Evolutionary conservation across 2,797 vertebrate genomes (phyloP), one percentile per base, ranked within the genome.

Genomic region (Myotis vivesi): DNA sequence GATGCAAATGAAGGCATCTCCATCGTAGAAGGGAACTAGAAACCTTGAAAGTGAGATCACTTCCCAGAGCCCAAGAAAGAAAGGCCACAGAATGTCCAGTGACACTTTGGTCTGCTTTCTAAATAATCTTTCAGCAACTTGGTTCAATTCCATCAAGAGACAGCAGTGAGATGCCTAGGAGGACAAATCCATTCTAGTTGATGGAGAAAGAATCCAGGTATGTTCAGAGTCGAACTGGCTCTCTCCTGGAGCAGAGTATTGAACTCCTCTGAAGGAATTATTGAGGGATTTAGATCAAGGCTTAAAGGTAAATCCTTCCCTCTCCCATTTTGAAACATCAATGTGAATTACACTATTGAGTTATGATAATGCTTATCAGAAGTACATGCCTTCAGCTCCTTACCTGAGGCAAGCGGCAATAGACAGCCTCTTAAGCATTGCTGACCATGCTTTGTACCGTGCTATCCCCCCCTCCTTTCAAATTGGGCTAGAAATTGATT

Each of bases 241-340:
- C 44, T 82, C 49, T 69, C 38, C 9, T 96, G 15, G 28, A 84
- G 7, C 64, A 83, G 17, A 89, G 23, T 79, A 64, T 83, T 89
- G n/a, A 94, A 69, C 23, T 86, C 19, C 36, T n/a, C 23, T 84
- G 80, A 72, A 66, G 77, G 92, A 92, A 76, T 94, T 79, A 91
- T 64, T 87, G 49, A 86, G 53, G 90, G 6, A 79, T 92, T 95
- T 91, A 91, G 64, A 53, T 84, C 46, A 90, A 79, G 33, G 73
- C 28, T 92, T 88, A 85, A 55, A 75, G 30, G 55, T 49, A 92
- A 96, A 95, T 75, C 44, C 22, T 92, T 79, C 57, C 36, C 23
- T 89, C 20, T 94, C 44, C 36, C 49, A 76, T 88, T 75, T 92
- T 92, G 38, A 49, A 86, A 36, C 66, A 77, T 85, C 73, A 76